These are phyloP conservation scores for Pyrrhia umbra DNA, from an alignment of 2,888 invertebrate species.

Conservation along the genomic window DNA sequence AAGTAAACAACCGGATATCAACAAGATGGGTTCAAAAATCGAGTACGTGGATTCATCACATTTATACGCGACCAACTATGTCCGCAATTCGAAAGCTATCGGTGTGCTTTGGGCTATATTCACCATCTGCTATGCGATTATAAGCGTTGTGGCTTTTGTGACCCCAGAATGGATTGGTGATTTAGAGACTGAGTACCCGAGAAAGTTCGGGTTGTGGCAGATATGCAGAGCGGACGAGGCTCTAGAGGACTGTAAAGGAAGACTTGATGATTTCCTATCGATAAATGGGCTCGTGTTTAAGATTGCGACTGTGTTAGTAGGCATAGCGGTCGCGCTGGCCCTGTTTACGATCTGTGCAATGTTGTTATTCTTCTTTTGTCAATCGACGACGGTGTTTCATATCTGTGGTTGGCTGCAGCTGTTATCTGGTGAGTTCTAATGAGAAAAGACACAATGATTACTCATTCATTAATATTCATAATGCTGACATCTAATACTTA, in stretches of 20 bases:
- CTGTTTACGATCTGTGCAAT: conserved; percentile 96
- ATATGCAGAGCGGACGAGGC: conserved; percentile 95
- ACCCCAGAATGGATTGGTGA: conserved; percentile 98
- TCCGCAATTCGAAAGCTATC: conserved; percentile 97
- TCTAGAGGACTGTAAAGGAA: conserved; percentile 95
- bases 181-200: conserved; percentile 95
- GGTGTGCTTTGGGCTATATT: conserved; percentile 99
- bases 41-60: conserved; percentile 98
- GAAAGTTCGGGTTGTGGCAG: conserved; percentile 98
- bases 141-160: conserved; percentile 98
- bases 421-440: conserved; percentile 94
- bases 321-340: conserved; percentile 95
- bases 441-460: neutral
- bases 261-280: conserved; percentile 95
- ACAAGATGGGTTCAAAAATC: conserved; percentile 96
- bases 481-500: neutral
- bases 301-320: conserved; percentile 97
- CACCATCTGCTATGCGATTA: conserved; percentile 98
- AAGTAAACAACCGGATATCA: conserved; percentile 77
- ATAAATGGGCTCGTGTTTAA: conserved; percentile 96
- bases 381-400: conserved; percentile 97
- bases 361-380: conserved; percentile 97
- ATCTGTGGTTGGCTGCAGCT: conserved; percentile 98
- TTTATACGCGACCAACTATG: conserved; percentile 97
- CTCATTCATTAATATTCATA: neutral